Conservation (phyloP, 23 tunicate species). For the Diplosoma virens region DNA sequence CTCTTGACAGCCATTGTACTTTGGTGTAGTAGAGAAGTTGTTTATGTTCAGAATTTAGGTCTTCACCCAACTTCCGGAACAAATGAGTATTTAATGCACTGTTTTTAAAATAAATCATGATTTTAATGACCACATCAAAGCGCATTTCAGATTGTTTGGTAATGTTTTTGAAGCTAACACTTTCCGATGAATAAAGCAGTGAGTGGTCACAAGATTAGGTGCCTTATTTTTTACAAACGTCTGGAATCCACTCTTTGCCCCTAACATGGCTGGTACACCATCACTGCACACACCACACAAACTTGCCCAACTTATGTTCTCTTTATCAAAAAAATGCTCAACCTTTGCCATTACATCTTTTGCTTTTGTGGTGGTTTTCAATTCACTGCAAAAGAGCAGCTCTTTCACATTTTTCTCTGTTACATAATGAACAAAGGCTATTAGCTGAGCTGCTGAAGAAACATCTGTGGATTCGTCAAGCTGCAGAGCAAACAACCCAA, state of each 20-base stretch:
- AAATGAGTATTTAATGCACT: slow-evolving; percentile 2
- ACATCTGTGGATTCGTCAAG: slow-evolving; percentile 24
- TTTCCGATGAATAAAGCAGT: too few species aligned
- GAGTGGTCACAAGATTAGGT: slow-evolving; percentile 17
- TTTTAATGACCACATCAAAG: too few species aligned
- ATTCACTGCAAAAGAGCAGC: slow-evolving; percentile 29
- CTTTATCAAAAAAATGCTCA: slow-evolving; percentile 22
- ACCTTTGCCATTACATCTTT: slow-evolving; percentile 31
- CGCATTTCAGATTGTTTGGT: too few species aligned
- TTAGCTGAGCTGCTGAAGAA: slow-evolving; percentile 32
- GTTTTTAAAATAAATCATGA: too few species aligned
- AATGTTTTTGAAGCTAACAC: too few species aligned
- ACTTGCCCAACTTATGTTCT: slow-evolving; percentile 28
- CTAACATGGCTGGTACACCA: slow-evolving; percentile 35
- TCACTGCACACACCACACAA: slow-evolving; percentile 28
- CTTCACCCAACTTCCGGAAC: slow-evolving; percentile 6
- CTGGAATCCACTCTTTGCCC: slow-evolving; percentile 27
- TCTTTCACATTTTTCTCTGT: slow-evolving; percentile 27
- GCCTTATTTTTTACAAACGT: slow-evolving; percentile 17
- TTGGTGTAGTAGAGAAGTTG: slow-evolving; percentile 15
- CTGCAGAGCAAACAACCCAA: slow-evolving; percentile 26
- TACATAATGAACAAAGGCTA: slow-evolving; percentile 12
- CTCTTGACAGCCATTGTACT: slow-evolving; percentile 31
- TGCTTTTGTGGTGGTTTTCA: slow-evolving; percentile 20
- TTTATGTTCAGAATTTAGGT: slow-evolving; percentile 8